Conservation (phyloP, 2,797 vertebrate genomes). For the Lepus townsendii region DNA sequence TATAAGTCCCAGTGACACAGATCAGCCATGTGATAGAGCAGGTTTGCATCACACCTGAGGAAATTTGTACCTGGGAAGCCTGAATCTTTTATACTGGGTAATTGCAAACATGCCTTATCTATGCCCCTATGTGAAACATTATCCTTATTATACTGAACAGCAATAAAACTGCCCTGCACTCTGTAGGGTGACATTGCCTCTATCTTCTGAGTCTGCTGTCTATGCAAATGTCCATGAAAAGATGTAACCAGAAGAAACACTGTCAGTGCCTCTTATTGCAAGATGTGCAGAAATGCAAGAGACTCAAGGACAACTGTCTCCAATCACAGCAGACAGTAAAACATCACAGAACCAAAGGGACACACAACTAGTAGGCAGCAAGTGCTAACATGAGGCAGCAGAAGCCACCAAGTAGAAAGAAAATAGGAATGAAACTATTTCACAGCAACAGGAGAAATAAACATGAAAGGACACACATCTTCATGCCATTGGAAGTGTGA, state of each 20-base stretch:
- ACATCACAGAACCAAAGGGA: conserved; percentile 17
- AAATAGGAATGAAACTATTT: neutral
- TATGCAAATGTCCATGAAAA: conserved; percentile 9
- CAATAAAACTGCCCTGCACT: neutral
- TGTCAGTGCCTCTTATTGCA: neutral
- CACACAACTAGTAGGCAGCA: neutral
- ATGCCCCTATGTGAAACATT: neutral
- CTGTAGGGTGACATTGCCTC: neutral
- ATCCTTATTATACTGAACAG: conserved; percentile 10
- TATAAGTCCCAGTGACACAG: neutral
- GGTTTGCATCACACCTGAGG: neutral
- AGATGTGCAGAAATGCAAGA: neutral
- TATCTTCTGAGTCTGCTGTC: neutral
- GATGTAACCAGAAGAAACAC: neutral
- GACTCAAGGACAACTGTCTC: neutral
- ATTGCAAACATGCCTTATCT: conserved; percentile 13
- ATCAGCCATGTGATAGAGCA: neutral
- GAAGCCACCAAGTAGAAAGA: neutral
- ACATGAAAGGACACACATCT: neutral
- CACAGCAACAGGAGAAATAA: neutral
- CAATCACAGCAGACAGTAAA: neutral
- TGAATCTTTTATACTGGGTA: neutral
- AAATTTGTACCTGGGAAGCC: neutral
- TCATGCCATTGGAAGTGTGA: neutral
- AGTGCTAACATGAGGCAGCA: neutral